Percentiles rank a stretch among this genome's conserved stretches.
phyloP scores from a whole-genome alignment of 2,888 invertebrate species.

The Ochlodes sylvanus region DNA sequence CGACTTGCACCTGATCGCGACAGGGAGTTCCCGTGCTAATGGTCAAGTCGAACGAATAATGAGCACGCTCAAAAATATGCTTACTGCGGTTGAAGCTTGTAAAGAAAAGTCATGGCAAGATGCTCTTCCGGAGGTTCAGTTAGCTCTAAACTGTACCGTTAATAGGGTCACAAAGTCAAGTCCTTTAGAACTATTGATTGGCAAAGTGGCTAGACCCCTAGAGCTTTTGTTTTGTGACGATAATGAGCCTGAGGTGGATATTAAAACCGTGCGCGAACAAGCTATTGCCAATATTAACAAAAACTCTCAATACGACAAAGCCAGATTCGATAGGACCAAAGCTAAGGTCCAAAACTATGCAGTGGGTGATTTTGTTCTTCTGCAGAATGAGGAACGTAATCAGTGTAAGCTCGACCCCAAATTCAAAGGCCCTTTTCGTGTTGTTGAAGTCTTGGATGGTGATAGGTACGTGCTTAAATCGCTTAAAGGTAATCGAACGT shows the following conservation, averaged over 20 bases:
- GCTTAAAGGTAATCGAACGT: not conserved
- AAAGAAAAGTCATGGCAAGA: slow-evolving; percentile 1
- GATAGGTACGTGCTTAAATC: too few species aligned
- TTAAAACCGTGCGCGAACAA: too few species aligned
- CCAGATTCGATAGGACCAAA: not conserved
- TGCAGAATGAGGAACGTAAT: slow-evolving; percentile 2
- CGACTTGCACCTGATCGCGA: too few species aligned
- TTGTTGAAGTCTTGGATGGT: too few species aligned
- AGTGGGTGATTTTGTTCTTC: not conserved
- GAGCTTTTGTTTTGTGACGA: too few species aligned
- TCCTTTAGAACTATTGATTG: not conserved
- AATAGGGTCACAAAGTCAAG: not conserved
- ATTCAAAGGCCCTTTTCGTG: too few species aligned
- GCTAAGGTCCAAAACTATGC: not conserved
- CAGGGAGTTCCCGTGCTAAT: too few species aligned
- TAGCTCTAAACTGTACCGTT: not conserved
- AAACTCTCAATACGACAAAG: slow-evolving; percentile 2
- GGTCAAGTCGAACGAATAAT: too few species aligned
- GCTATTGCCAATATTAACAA: too few species aligned
- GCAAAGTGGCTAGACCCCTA: not conserved
- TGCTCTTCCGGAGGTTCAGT: not conserved
- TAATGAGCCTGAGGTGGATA: too few species aligned
- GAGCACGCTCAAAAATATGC: too few species aligned
- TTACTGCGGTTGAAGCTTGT: too few species aligned
- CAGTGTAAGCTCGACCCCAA: not conserved